Evolutionary conservation across 2,797 vertebrate genomes (phyloP).

Genomic region (Microctenopoma lineatum): DNA sequence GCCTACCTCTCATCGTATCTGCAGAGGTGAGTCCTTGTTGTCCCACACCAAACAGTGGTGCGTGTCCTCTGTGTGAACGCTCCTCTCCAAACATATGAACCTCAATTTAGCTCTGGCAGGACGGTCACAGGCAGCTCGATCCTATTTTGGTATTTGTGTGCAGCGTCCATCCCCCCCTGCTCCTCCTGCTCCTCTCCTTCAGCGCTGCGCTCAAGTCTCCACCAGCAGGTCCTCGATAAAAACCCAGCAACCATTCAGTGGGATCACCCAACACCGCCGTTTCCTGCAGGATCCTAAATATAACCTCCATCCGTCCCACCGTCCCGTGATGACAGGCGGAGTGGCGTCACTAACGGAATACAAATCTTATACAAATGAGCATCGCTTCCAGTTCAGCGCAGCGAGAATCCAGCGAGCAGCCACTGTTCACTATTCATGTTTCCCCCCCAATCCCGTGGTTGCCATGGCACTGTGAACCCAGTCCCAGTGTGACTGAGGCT

Average conservation of each 20-base stretch:
- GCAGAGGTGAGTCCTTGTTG: conserved; percentile 37
- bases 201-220: conserved; percentile 27
- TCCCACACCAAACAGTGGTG: conserved; percentile 4
- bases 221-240: conserved; percentile 58
- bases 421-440: conserved; percentile 47
- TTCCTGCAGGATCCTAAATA: conserved; percentile 51
- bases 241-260: conserved; percentile 48
- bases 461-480: conserved; percentile 70
- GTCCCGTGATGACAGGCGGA: conserved; percentile 35
- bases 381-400: conserved; percentile 10
- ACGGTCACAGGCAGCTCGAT: conserved; percentile 67
- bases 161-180: conserved; percentile 58
- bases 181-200: conserved; percentile 37
- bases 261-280: conserved; percentile 52
- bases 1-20: conserved; percentile 53
- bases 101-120: conserved; percentile 74
- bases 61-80: conserved; percentile 31
- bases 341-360: conserved; percentile 26
- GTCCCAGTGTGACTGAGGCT: conserved; percentile 51
- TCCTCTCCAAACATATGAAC: conserved; percentile 53
- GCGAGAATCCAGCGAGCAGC: conserved; percentile 6
- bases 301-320: conserved; percentile 22
- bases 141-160: conserved; percentile 87
- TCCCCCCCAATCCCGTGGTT: conserved; percentile 57
- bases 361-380: conserved; percentile 50